A percentile compares a stretch with the other conserved stretches of the same genome.
These are phyloP conservation scores for Nothoprocta perdicaria DNA, from an alignment of 2,113 vertebrate genomes.

Conservation along the genomic window DNA sequence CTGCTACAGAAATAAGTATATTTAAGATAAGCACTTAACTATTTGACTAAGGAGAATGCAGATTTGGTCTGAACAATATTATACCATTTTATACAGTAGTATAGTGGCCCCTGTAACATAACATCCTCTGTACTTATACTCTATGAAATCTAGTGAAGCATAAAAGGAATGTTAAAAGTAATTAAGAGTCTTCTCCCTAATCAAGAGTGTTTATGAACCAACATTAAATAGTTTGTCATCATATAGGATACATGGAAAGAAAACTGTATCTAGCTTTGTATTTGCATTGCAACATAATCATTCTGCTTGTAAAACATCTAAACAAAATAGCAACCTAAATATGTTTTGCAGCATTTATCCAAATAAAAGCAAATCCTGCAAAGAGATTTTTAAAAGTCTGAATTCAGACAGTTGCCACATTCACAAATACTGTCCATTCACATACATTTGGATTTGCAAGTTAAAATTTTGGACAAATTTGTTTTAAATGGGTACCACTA, in stretches of 20 bases:
- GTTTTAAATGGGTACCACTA: not conserved
- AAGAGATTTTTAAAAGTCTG: not conserved
- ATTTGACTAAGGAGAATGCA: not conserved
- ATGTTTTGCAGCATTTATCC: not conserved
- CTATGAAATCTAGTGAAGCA: not conserved
- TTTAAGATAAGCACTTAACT: not conserved
- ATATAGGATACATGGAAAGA: not conserved
- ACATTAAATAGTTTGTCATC: not conserved
- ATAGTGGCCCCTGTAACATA: not conserved
- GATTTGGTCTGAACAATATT: not conserved
- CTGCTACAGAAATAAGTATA: not conserved
- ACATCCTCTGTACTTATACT: not conserved
- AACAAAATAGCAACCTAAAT: not conserved
- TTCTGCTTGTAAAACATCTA: not conserved
- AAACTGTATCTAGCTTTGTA: not conserved
- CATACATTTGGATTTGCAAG: not conserved
- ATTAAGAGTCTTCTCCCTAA: not conserved
- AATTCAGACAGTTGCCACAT: not conserved
- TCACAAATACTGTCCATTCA: not conserved
- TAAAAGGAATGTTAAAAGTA: not conserved
- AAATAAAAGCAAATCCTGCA: not conserved
- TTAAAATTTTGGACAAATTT: not conserved
- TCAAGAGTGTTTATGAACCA: not conserved
- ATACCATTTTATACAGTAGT: not conserved
- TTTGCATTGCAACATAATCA: not conserved